Conservation (phyloP, 2,113 vertebrate genomes). For the Morone saxatilis region DNA sequence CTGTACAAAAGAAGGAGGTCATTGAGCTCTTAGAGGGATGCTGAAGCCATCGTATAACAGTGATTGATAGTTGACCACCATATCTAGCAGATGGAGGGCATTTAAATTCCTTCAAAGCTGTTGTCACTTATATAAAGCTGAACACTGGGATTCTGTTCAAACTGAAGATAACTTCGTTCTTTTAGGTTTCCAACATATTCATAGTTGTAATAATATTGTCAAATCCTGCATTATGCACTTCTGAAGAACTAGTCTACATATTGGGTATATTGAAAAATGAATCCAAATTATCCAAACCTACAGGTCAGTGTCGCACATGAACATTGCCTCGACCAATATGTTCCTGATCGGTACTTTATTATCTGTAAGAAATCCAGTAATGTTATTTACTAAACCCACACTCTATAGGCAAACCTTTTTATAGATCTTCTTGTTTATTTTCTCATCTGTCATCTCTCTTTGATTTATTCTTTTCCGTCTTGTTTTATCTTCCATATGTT, state of each 20-base stretch:
- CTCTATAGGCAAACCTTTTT: too few species aligned
- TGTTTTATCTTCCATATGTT: too few species aligned
- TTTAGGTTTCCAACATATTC: background rate
- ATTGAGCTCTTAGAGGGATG: background rate
- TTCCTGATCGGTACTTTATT: background rate
- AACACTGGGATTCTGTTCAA: too few species aligned
- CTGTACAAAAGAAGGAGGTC: slow-evolving; percentile 54
- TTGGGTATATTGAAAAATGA: background rate
- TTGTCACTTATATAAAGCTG: too few species aligned
- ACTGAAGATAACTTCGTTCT: too few species aligned
- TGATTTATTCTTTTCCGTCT: too few species aligned
- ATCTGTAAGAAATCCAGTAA: too few species aligned
- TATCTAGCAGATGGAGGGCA: too few species aligned
- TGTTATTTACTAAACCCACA: too few species aligned
- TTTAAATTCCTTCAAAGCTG: too few species aligned
- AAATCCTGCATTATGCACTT: background rate
- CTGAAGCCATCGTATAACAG: background rate
- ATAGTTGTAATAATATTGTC: background rate
- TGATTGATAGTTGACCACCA: background rate
- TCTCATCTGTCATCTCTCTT: too few species aligned
- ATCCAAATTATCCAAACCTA: background rate
- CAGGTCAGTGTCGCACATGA: background rate
- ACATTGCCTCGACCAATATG: background rate
- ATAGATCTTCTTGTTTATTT: too few species aligned
- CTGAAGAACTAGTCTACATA: background rate